phyloP scores from a whole-genome alignment of 2,113 vertebrate genomes.

The Pelodiscus sinensis region DNA sequence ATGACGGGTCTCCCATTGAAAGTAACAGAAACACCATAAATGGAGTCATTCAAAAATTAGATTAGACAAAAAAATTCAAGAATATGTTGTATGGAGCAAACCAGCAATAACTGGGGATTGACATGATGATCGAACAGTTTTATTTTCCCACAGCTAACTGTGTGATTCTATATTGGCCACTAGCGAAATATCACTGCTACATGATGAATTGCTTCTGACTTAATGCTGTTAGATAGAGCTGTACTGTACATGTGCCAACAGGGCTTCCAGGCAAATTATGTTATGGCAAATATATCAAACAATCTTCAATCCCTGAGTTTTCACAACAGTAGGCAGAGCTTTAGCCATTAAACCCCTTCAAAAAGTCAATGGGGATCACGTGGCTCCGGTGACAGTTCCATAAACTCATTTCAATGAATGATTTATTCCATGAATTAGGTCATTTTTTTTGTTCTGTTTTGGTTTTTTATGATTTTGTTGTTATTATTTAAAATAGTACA shows the following conservation, averaged over 20 bases:
- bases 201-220: background rate
- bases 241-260: background rate
- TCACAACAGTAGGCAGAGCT: background rate
- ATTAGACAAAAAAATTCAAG: background rate
- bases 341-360: background rate
- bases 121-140: background rate
- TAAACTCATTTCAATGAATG: background rate
- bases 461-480: background rate
- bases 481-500: background rate
- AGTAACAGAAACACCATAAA: background rate
- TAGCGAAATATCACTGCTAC: fast-evolving
- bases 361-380: background rate
- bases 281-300: background rate
- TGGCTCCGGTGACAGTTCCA: background rate
- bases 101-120: background rate
- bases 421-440: background rate
- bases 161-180: background rate
- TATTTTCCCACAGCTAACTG: background rate
- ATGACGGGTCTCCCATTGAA: background rate
- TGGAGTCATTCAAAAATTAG: background rate
- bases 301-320: background rate
- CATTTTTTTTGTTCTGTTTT: background rate
- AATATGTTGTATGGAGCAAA: background rate
- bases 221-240: background rate
- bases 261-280: background rate